A percentile compares a stretch with the other conserved stretches of the same genome.
These are phyloP conservation scores for Lasioglossum zephyrum DNA, from an alignment of 2,888 invertebrate genomes.

Conservation along the genomic window DNA sequence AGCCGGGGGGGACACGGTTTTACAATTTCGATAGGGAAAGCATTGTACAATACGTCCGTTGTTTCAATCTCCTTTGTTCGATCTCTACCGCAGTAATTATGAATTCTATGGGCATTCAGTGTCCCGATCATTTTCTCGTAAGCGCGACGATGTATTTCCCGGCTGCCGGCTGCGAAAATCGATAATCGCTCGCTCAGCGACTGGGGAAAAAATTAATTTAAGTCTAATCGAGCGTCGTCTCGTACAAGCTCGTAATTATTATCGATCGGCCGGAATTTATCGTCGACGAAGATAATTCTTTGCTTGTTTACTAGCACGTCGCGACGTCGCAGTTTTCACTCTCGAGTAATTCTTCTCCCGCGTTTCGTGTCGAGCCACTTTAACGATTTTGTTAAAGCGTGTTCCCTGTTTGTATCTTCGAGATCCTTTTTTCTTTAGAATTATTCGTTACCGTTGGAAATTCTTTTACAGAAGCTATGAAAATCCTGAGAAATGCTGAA, in stretches of 20 bases:
- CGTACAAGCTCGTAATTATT: neutral
- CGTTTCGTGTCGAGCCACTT: no score
- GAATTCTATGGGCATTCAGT: constrained; percentile 7
- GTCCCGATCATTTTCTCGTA: constrained; percentile 26
- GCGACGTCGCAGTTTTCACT: neutral
- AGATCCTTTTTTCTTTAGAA: neutral
- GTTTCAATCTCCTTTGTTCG: constrained; percentile 22
- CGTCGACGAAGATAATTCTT: neutral
- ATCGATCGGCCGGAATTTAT: neutral
- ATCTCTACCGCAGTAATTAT: constrained; percentile 46
- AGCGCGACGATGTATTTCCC: constrained; percentile 8
- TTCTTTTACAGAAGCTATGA: neutral
- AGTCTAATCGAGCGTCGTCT: constrained; percentile 12
- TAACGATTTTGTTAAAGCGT: no score
- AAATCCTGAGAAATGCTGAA: no score
- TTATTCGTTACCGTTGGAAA: neutral
- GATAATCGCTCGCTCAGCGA: constrained; percentile 20
- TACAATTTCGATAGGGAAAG: constrained; percentile 25
- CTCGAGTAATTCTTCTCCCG: no score
- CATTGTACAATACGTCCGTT: constrained; percentile 22
- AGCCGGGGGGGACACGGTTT: neutral
- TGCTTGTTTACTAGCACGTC: neutral
- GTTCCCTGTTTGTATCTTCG: neutral
- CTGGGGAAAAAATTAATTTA: constrained; percentile 13
- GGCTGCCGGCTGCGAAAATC: constrained; percentile 18